Percentiles rank a stretch among this genome's conserved stretches.
Conservation (phyloP, 2,888 invertebrate genomes). For the Osmoderma eremita region DNA sequence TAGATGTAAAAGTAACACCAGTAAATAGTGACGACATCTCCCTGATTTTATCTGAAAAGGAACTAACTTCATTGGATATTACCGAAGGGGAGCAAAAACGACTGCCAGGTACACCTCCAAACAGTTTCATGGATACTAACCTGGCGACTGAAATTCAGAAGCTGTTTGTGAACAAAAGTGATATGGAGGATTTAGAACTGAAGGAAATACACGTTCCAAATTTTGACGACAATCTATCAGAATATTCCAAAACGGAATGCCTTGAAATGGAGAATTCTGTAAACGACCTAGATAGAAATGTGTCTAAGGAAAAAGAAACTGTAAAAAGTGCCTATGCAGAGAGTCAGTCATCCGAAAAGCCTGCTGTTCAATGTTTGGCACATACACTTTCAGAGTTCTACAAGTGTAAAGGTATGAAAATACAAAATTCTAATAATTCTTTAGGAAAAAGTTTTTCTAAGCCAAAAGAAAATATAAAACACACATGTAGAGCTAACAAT, state of each 20-base stretch:
- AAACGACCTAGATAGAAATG: background rate
- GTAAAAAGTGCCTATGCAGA: too few species aligned
- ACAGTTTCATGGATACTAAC: background rate
- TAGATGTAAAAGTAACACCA: background rate
- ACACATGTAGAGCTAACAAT: too few species aligned
- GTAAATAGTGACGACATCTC: conserved; percentile 26
- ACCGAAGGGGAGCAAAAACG: background rate
- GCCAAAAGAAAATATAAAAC: too few species aligned
- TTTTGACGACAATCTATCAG: conserved; percentile 10
- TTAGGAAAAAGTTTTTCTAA: too few species aligned
- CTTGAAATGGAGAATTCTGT: background rate
- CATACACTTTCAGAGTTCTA: too few species aligned
- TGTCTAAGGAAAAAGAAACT: too few species aligned
- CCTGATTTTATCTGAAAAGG: conserved; percentile 26
- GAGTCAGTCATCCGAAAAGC: too few species aligned
- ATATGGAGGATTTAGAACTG: background rate
- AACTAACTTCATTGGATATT: conserved; percentile 17
- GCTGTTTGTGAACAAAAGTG: background rate
- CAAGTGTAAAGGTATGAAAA: too few species aligned
- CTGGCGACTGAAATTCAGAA: background rate
- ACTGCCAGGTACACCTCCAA: background rate
- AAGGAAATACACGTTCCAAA: conserved; percentile 13
- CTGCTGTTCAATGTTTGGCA: too few species aligned
- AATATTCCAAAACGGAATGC: background rate
- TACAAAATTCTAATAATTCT: too few species aligned